Conservation (phyloP, 1,140 invertebrate genomes). For the Zaprionus nigranus region DNA sequence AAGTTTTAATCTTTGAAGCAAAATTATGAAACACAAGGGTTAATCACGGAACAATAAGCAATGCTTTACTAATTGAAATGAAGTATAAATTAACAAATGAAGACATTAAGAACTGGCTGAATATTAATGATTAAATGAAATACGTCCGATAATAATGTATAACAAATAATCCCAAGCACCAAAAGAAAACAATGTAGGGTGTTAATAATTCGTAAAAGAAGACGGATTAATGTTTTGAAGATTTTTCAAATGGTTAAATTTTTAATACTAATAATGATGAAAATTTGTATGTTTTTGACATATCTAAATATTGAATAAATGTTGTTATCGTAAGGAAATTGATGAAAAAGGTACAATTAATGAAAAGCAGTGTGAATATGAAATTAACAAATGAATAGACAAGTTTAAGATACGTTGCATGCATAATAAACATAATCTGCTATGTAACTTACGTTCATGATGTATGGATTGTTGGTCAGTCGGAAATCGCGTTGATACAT, state of each 20-base stretch:
- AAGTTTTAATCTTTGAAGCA: conserved; percentile 22
- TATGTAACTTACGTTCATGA: conserved; percentile 85
- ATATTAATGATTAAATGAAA: not conserved
- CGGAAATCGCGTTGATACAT: conserved; percentile 86
- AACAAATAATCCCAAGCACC: not conserved
- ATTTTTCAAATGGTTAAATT: too few species aligned
- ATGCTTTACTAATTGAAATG: not conserved
- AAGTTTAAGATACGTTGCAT: not conserved
- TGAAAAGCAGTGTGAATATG: not conserved
- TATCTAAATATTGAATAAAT: not conserved
- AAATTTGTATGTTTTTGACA: not conserved
- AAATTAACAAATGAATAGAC: not conserved
- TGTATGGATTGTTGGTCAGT: conserved; percentile 85
- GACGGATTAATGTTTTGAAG: not conserved
- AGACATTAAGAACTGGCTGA: not conserved
- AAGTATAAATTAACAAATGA: not conserved
- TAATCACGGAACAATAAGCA: not conserved
- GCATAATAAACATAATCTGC: conserved; percentile 6
- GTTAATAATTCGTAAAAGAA: not conserved
- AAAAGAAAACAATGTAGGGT: not conserved
- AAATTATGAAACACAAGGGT: not conserved
- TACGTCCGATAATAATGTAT: not conserved
- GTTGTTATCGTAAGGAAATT: not conserved
- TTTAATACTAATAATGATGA: too few species aligned
- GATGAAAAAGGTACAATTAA: not conserved